Base-by-base conservation (phyloP, 2,888 invertebrate genomes). In the Callosobruchus maculatus region DNA sequence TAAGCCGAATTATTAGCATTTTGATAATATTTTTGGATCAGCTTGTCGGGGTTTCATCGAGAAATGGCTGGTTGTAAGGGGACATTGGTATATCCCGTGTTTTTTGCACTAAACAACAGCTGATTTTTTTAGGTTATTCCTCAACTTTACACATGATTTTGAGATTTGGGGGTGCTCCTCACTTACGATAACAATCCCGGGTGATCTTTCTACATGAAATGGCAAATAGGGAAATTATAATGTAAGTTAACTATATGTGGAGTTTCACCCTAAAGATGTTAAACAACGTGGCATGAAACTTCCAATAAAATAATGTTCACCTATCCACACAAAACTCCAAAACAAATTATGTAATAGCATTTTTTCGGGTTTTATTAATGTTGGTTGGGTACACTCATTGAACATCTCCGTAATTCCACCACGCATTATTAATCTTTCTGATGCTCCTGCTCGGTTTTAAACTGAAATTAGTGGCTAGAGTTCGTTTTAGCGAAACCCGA, bases 1-100 rank as follows among this genome's bases (percentile, higher is more conserved):
- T 78, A 76, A 78, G 77, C 74, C 31, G 31, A 77, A 77, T 73
- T 78, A 74, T 75, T 74, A 74, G 75, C 71, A 71, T 76, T 77
- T 75, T 73, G 71, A 73, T 67, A 72, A 72, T 73, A 74, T 75
- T 78, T 74, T 72, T 72, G 30, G 66, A 72, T 74, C 22, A 71
- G 72, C 68, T 49, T 71, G n/a, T 22, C 71, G 31, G 21, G 21
- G 67, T 70, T 69, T 49, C 20, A 20, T 22, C 30, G 5, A 31
- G 31, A 49, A 49, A 49, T 49, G 13, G 3, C 49, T 49, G 49
- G 49, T 49, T 49, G 13, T 49, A 1, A 49, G 49, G 49, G 49
- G 18, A 49, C 13, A 18, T 49, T 13, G 13, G 49, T 49, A 49
- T 1, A 5, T 49, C 18, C 26, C 7, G 49, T 49, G 49, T 18